Base-by-base conservation (phyloP, 2,797 vertebrate genomes). In the Nothura maculosa region DNA sequence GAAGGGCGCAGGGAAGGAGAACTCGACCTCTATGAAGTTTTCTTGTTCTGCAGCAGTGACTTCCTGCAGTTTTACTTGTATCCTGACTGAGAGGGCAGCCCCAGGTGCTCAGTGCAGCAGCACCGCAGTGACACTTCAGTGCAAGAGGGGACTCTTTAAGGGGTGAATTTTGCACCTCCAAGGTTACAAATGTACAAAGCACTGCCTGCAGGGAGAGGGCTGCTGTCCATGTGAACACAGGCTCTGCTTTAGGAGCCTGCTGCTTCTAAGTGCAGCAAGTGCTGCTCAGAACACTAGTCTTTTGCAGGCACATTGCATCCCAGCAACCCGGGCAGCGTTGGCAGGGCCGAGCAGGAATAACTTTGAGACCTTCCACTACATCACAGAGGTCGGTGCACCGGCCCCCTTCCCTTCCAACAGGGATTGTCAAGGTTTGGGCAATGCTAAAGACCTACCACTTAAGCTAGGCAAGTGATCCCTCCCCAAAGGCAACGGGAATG, bases 401-500 rank as follows among this genome's bases (percentile, higher is more conserved):
- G 36, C 28, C 58, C 20, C 10, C 18, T 47, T 55, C 55, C 45
- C 69, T 72, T 8, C 14, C 19, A 60, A 25, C 21, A 17, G 0
- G 38, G 43, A 55, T 52, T 38, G 64, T 2, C 4, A 4, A 40
- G 69, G 18, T 48, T 2, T 69, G 82, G 45, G 36, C 60, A 78
- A n/a, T 7, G 48, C 48, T 1, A 38, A 14, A 38, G 32, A 70
- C 0, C 67, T 40, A 9, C 55, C 36, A 84, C 68, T 32, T 22
- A 70, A 55, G 25, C 4, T 0, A 61, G 28, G 69, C 19, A 30
- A 74, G 57, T 8, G 47, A 20, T 22, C 25, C 42, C 55, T 52
- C 62, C 3, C 10, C 28, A 17, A 21, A 62, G 11, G 40, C 66
- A 68, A 2, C n/a, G 24, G 0, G 0, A 48, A 79, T 38, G n/a